phyloP scores from a whole-genome alignment of 2,797 vertebrate species.

The Pseudocheirus occidentalis region DNA sequence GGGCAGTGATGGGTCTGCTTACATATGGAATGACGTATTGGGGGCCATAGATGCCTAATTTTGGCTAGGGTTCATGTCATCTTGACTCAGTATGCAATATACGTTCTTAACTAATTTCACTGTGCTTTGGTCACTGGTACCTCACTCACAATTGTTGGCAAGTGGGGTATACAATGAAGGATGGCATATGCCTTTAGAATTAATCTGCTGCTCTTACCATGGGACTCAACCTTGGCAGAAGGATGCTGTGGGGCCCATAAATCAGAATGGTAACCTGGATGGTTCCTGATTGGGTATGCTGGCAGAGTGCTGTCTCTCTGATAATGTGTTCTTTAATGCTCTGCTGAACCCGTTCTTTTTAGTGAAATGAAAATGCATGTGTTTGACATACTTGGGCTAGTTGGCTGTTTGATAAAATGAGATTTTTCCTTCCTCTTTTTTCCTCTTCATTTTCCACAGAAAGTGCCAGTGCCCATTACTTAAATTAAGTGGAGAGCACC shows the following conservation, averaged over 20 bases:
- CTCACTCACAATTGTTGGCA: constrained; percentile 69
- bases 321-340: constrained; percentile 84
- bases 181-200: constrained; percentile 74
- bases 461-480: constrained; percentile 72
- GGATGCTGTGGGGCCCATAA: constrained; percentile 76
- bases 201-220: constrained; percentile 68
- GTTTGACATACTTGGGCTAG: constrained; percentile 78
- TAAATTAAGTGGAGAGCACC: constrained; percentile 73
- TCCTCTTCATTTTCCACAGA: constrained; percentile 74
- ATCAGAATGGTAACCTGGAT: constrained; percentile 79
- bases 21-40: background rate
- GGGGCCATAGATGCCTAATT: background rate
- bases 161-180: constrained; percentile 70
- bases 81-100: constrained; percentile 21
- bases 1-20: background rate
- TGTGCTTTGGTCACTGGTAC: constrained; percentile 51
- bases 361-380: constrained; percentile 83
- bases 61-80: background rate
- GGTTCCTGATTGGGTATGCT: constrained; percentile 79
- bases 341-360: constrained; percentile 78
- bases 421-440: constrained; percentile 73
- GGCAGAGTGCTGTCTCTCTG: constrained; percentile 77
- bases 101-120: constrained; percentile 43
- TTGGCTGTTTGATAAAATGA: constrained; percentile 80
- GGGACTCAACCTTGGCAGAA: constrained; percentile 77